Evolutionary conservation across 2,113 vertebrate species (phyloP).

Genomic region (Chitala chitala): DNA sequence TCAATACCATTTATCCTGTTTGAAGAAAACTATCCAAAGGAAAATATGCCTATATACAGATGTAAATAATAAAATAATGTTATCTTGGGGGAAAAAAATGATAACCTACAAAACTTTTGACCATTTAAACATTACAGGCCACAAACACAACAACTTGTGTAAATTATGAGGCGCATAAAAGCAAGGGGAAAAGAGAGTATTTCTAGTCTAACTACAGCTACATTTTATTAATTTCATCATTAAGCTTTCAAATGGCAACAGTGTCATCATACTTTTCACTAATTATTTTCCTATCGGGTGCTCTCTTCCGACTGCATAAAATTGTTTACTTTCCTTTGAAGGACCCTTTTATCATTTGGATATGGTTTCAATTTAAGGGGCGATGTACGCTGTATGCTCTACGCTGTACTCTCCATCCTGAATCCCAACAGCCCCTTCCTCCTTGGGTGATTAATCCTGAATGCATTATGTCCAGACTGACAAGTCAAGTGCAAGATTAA

Average conservation of each 20-base stretch:
- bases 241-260: constrained; percentile 4
- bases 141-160: background rate
- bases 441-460: constrained; percentile 47
- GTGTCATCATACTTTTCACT: background rate
- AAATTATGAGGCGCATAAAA: background rate
- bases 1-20: background rate
- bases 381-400: background rate
- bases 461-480: constrained; percentile 70
- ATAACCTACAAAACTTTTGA: background rate
- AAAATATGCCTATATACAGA: no score
- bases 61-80: background rate
- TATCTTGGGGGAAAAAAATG: no score
- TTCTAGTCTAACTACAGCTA: background rate
- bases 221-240: background rate
- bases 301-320: background rate
- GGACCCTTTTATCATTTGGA: background rate
- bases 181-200: background rate
- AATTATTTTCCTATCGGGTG: background rate
- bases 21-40: no score
- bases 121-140: background rate
- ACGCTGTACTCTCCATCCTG: background rate
- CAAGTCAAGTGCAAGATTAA: constrained; percentile 90
- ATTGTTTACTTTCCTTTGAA: background rate
- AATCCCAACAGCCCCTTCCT: no score
- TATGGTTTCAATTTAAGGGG: background rate